Conservation (phyloP, 2,888 invertebrate genomes). For the Leptinotarsa peninsularis region DNA sequence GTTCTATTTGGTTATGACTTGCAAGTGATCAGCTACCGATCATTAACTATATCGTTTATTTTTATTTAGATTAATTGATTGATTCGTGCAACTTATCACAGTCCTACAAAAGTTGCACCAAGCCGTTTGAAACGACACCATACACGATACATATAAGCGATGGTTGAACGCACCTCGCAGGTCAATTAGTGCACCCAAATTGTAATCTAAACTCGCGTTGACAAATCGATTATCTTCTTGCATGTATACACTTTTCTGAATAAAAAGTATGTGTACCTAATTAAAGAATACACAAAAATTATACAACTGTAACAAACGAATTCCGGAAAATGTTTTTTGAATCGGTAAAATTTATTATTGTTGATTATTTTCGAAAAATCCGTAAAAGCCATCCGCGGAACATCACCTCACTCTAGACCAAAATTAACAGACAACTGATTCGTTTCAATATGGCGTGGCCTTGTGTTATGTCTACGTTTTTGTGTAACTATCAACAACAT, state of each 20-base stretch:
- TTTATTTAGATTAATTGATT: constrained; percentile 1
- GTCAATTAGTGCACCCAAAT: constrained; percentile 69
- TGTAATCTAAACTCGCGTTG: constrained; percentile 69
- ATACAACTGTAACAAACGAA: constrained; percentile 16
- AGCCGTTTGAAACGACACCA: constrained; percentile 62
- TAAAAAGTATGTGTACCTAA: constrained; percentile 42
- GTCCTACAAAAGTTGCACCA: constrained; percentile 31
- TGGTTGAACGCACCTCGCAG: constrained; percentile 65
- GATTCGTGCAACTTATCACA: constrained; percentile 13
- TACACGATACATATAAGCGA: constrained; percentile 61
- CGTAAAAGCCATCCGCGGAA: constrained; percentile 59
- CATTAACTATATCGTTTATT: not conserved
- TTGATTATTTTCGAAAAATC: constrained; percentile 51
- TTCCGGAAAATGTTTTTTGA: not conserved
- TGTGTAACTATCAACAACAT: constrained; percentile 44
- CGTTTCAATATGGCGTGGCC: constrained; percentile 73
- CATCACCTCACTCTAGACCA: constrained; percentile 66
- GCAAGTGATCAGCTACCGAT: not conserved
- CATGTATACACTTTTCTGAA: constrained; percentile 55
- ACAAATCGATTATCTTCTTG: constrained; percentile 70
- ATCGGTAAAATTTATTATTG: constrained; percentile 17
- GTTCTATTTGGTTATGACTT: constrained; percentile 11
- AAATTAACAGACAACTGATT: constrained; percentile 72
- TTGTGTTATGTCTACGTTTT: constrained; percentile 60
- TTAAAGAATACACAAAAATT: constrained; percentile 27